Percentiles rank a stretch among this genome's conserved stretches.
Evolutionary conservation across 1,140 invertebrate species (phyloP).

Genomic region (Drosophila micromelanica): DNA sequence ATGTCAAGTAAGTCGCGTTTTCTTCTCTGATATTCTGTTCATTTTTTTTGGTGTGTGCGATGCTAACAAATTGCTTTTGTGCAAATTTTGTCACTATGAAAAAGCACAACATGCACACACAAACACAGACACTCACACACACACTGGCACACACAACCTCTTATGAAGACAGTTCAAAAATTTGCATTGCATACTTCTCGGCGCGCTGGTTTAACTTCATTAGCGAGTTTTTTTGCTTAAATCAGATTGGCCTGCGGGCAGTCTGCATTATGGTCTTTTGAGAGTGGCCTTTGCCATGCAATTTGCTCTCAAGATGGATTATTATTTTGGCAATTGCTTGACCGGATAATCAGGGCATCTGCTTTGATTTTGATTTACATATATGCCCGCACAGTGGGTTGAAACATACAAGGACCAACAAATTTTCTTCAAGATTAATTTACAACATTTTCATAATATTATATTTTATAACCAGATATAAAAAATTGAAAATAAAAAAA

Average conservation of each 20-base stretch:
- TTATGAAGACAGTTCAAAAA: constrained; percentile 19
- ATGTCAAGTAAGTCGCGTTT: constrained; percentile 56
- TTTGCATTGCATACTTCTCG: constrained; percentile 45
- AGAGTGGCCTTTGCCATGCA: constrained; percentile 22
- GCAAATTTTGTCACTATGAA: constrained; percentile 71
- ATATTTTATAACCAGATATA: no score
- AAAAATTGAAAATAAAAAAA: no score
- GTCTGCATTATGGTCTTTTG: constrained; percentile 13
- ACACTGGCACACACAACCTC: neutral
- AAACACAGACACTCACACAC: constrained; percentile 23
- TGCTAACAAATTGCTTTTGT: constrained; percentile 79
- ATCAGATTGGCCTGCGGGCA: constrained; percentile 32
- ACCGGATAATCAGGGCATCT: constrained; percentile 67
- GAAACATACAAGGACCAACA: no score
- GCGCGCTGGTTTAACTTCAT: constrained; percentile 60
- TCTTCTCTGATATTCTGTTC: constrained; percentile 15
- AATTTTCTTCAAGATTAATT: no score
- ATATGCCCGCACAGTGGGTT: constrained; percentile 25
- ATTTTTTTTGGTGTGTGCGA: constrained; percentile 33
- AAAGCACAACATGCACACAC: constrained; percentile 31
- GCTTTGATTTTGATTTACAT: constrained; percentile 36
- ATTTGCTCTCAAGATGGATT: constrained; percentile 22
- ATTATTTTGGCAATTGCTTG: constrained; percentile 48
- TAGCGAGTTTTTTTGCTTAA: constrained; percentile 39
- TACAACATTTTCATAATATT: no score